Percentiles rank a stretch among this genome's conserved stretches.
phyloP scores from a whole-genome alignment of 2,888 invertebrate species.

The Ganaspis brasiliensis region DNA sequence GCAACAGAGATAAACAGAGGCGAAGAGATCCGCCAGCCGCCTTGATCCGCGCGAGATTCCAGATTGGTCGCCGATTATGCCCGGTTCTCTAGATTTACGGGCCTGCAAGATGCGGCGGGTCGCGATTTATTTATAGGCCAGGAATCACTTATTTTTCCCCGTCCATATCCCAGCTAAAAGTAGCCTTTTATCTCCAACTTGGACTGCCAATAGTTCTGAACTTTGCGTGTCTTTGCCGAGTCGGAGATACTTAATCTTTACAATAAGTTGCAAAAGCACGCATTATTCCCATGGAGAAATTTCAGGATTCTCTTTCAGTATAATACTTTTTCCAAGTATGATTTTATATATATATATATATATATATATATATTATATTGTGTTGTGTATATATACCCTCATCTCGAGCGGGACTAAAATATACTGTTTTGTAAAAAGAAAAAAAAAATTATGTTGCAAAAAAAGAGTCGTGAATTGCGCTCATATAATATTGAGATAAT shows the following conservation, averaged over 20 bases:
- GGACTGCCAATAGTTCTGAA: conserved; percentile 17
- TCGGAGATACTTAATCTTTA: background rate
- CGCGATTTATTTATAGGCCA: conserved; percentile 71
- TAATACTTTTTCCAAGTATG: too few species aligned
- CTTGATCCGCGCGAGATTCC: conserved; percentile 67
- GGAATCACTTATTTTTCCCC: conserved; percentile 65
- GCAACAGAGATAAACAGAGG: conserved; percentile 49
- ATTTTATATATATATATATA: too few species aligned
- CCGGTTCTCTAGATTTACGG: conserved; percentile 70
- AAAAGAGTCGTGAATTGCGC: background rate
- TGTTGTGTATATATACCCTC: too few species aligned
- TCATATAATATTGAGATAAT: background rate
- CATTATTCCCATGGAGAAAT: too few species aligned
- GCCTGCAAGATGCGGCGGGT: conserved; percentile 58
- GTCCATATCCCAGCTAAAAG: conserved; percentile 51
- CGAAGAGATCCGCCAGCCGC: conserved; percentile 59
- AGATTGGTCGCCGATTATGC: conserved; percentile 72
- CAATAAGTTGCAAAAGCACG: too few species aligned
- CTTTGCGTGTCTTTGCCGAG: background rate
- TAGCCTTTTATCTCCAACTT: conserved; percentile 35
- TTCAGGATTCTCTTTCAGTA: too few species aligned
- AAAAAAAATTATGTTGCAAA: background rate
- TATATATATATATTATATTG: too few species aligned
- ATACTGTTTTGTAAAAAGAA: too few species aligned
- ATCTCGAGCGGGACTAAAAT: too few species aligned